These are phyloP conservation scores for Colaptes auratus DNA, from an alignment of 2,113 vertebrate genomes.

Conservation along the genomic window DNA sequence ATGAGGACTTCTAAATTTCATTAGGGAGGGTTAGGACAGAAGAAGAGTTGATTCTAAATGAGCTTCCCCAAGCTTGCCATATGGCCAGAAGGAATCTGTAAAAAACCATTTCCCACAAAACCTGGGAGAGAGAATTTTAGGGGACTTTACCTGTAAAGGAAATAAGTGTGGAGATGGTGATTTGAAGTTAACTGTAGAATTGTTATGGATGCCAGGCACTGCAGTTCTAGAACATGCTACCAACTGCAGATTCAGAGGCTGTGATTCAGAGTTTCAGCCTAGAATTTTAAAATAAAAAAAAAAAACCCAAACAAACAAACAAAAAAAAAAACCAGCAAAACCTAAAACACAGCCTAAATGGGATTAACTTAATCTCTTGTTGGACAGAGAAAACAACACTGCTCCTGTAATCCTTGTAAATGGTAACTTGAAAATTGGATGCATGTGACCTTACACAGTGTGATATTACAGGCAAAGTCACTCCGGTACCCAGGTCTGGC, in stretches of 20 bases:
- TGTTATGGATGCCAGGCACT: neutral
- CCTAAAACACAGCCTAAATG: neutral
- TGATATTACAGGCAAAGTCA: neutral
- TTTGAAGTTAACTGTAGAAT: neutral
- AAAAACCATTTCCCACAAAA: neutral
- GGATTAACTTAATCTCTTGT: neutral
- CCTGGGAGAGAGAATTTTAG: neutral
- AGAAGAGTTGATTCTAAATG: neutral
- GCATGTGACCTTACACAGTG: neutral
- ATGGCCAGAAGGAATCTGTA: constrained; percentile 13
- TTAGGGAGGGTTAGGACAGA: neutral
- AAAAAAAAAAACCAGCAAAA: neutral
- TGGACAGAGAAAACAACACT: neutral
- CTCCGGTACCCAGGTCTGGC: neutral
- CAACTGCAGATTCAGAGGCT: neutral
- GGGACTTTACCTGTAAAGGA: neutral
- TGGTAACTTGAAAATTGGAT: neutral
- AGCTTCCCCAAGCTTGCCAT: constrained; percentile 13
- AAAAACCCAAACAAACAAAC: too few relatives aligned
- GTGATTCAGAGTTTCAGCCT: neutral
- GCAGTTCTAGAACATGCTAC: neutral
- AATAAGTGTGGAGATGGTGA: neutral
- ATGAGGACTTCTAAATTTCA: constrained; percentile 6
- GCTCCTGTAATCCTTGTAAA: neutral
- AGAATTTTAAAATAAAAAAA: neutral